Conservation (phyloP, 1,140 invertebrate species). For the Zaprionus kolodkinae region DNA sequence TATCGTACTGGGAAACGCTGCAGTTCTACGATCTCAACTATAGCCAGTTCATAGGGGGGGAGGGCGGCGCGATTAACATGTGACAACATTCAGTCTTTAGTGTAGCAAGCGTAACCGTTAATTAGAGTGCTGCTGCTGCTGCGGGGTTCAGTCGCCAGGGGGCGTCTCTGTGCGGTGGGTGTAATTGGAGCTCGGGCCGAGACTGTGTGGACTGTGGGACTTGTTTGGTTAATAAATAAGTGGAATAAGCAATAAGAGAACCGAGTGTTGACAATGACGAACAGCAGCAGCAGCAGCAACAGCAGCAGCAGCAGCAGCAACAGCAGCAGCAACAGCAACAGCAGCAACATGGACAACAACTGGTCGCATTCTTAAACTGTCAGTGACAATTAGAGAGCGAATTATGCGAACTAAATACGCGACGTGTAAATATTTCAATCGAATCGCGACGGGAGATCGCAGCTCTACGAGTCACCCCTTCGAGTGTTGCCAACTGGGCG, state of each 20-base stretch:
- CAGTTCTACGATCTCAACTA: conserved; percentile 8
- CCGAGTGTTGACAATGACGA: conserved; percentile 48
- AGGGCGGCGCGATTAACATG: conserved; percentile 32
- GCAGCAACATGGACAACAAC: conserved; percentile 16
- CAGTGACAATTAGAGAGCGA: conserved; percentile 71
- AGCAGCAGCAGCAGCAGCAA: conserved; percentile 16
- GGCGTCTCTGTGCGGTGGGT: conserved; percentile 41
- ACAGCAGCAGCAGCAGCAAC: conserved; percentile 26
- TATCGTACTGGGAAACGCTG: not conserved
- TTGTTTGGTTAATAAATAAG: conserved; percentile 39
- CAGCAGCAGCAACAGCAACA: conserved; percentile 15
- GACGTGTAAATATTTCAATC: conserved; percentile 47
- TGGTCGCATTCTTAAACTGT: conserved; percentile 63
- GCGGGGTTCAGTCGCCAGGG: conserved; percentile 26
- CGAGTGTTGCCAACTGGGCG: conserved; percentile 48
- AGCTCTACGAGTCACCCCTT: conserved; percentile 12
- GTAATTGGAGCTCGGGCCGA: conserved; percentile 37
- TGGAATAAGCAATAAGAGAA: conserved; percentile 20
- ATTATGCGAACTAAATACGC: conserved; percentile 76
- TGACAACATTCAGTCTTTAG: conserved; percentile 36
- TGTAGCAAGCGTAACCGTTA: conserved; percentile 38
- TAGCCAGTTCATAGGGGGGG: not conserved
- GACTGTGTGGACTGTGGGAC: conserved; percentile 12
- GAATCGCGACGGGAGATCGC: conserved; percentile 26
- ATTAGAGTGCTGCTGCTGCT: conserved; percentile 25